These are phyloP conservation scores for Spilosoma lubricipeda DNA, from an alignment of 2,888 invertebrate species.

Conservation along the genomic window DNA sequence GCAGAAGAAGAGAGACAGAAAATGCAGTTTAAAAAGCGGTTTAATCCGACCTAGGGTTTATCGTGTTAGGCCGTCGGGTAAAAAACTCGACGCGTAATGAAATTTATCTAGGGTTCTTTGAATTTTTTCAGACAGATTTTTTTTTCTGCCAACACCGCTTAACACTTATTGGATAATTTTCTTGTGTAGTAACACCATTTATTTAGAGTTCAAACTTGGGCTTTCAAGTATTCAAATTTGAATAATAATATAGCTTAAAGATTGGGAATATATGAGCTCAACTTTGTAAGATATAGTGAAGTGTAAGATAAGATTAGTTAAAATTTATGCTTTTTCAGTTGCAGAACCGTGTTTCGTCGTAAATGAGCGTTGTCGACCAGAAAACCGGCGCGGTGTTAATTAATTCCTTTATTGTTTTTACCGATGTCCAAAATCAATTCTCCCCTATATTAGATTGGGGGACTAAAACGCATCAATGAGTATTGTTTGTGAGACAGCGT, in stretches of 20 bases:
- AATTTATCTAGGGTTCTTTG: slow-evolving; percentile 33
- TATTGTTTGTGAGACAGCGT: neutral
- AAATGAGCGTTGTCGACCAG: too few species aligned
- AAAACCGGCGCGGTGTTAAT: neutral
- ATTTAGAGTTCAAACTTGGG: neutral
- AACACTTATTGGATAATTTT: slow-evolving; percentile 13
- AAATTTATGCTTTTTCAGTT: too few species aligned
- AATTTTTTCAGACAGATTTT: slow-evolving; percentile 19
- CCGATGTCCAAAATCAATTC: too few species aligned
- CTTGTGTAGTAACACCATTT: slow-evolving; percentile 1
- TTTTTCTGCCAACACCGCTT: neutral
- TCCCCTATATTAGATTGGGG: too few species aligned
- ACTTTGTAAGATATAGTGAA: neutral
- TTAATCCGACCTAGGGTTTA: slow-evolving; percentile 57
- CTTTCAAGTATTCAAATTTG: neutral
- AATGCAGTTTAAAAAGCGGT: slow-evolving; percentile 52
- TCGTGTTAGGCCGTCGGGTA: slow-evolving; percentile 51
- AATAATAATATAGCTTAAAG: neutral
- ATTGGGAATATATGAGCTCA: neutral
- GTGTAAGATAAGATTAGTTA: neutral
- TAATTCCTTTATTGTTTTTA: neutral
- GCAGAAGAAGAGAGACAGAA: slow-evolving; percentile 31
- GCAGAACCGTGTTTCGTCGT: too few species aligned
- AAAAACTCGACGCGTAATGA: slow-evolving; percentile 42
- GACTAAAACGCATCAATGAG: too few species aligned